phyloP scores from a whole-genome alignment of 1,140 invertebrate species.

The Panulirus ornatus region DNA sequence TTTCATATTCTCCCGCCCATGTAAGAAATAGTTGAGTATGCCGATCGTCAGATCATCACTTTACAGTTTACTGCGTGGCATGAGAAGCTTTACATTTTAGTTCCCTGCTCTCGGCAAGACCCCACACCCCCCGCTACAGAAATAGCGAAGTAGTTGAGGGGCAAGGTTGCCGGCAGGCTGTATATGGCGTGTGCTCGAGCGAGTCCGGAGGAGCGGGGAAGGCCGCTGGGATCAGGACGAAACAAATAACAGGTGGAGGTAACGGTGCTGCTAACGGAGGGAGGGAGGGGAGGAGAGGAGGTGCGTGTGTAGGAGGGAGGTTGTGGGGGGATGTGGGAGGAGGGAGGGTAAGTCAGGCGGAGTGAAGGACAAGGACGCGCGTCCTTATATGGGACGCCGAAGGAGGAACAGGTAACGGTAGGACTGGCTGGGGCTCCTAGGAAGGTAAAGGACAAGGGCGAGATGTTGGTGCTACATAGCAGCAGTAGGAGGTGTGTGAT shows the following conservation, averaged over 20 bases:
- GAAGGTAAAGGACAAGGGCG: not conserved
- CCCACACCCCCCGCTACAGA: too few relatives aligned
- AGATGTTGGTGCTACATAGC: not conserved
- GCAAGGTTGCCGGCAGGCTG: not conserved
- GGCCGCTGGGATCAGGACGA: not conserved
- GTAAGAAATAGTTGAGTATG: too few relatives aligned
- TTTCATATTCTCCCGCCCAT: too few relatives aligned
- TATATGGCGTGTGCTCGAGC: not conserved
- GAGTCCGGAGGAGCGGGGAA: not conserved
- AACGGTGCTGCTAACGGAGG: not conserved
- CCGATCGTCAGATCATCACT: too few relatives aligned
- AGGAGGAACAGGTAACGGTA: not conserved
- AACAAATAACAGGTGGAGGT: not conserved
- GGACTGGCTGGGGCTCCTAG: not conserved
- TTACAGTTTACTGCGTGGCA: too few relatives aligned
- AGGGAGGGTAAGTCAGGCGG: not conserved
- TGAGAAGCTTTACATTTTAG: too few relatives aligned
- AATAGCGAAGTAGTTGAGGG: not conserved
- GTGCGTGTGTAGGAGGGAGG: too few relatives aligned
- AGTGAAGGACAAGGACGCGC: slow-evolving; percentile 5
- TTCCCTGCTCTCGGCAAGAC: too few relatives aligned
- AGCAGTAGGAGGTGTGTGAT: not conserved
- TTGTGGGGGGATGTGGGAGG: not conserved
- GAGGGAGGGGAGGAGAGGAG: not conserved
- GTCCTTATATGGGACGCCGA: not conserved